Evolutionary conservation across 2,888 invertebrate species (phyloP), one percentile per base, ranked within the genome.

Genomic region (Lithodes maja): DNA sequence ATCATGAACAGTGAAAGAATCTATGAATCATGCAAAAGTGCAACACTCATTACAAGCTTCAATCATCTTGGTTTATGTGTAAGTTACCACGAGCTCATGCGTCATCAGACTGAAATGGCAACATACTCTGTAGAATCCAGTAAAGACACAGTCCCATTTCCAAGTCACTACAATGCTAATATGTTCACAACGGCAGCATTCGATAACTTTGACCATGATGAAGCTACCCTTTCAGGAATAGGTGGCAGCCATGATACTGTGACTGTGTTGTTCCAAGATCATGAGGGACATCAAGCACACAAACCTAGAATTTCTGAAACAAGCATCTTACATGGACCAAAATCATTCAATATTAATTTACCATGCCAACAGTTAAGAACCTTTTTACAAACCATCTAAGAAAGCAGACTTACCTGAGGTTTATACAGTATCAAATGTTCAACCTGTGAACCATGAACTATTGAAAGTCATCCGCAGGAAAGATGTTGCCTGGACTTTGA

Each of bases 221-320:
- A 81, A 49, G 55, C 81, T n/a, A 81, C 55, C 61, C 49, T 81
- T 33, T 81, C n/a, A 55, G 81, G 61, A 33, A 81, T 81, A 55
- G 54, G 61, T 2, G 81, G 81, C 61, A 81, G 81, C n/a, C 61
- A 81, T 81, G 55, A 81, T 74, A 83, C n/a, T 53, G 71, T 83
- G 83, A 83, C 74, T 5, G 83, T 5, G 83, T 75, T 83, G 53
- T 83, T 83, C 83, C 83, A 83, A 52, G 74, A 83, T 52, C 53
- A 71, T 82, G 82, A 33, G 33, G 68, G 55, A 54, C 17, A 17
- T 55, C 17, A 55, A 9, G 2, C 17, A 12, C 2, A 17, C 15
- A 81, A 69, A 52, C 82, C 82, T 33, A 68, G 50, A 49, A 69
- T 82, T 33, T 82, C 82, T 17, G 49, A 82, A 82, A 69, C 68